Evolutionary conservation across 1,140 invertebrate species (phyloP), one percentile per base, ranked within the genome.

Genomic region (Scylla paramamosain): DNA sequence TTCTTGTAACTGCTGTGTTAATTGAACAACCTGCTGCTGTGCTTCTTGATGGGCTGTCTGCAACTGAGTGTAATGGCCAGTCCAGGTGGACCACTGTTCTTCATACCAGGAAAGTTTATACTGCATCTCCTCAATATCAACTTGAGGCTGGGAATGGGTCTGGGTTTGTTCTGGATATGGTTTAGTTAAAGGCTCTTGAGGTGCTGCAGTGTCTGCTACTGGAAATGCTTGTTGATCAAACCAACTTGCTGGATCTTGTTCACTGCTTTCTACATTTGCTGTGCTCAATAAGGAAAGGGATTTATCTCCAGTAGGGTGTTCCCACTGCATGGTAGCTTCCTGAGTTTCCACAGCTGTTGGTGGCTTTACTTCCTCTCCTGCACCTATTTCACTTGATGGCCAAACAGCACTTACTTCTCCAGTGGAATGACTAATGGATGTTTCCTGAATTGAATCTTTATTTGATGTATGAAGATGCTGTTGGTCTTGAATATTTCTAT

Each of bases 51-150:
- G 93, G 32, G 92, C 93, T 31, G 45, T 52, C 77, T 96, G 95
- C 29, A 96, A 59, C 59, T 96, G 87, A 31, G 67, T 95, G 83
- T 96, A 96, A 20, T 95, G 92, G 10, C 88, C 94, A 14, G 96
- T 96, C 95, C 95, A 96, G 4, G 95, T 93, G 12, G 84, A 12
- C 96, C 96, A 96, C 25, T 96, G 93, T 39, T 96, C 96, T 45
- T 96, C 96, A 59, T 96, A 96, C 96, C 96, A 96, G 12, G 92
- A 67, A 32, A 96, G 94, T 83, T 96, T 96, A 86, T 95, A 96
- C 92, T 96, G 94, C 45, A 96, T 28, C 29, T 96, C 96, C 39
- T 95, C 94, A 25, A 95, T n/a, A 84, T 93, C 83, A 8, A 91
- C 87, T 82, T 31, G 25, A 59, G 52, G 52, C 52, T 59, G 52